These are phyloP conservation scores for Morbakka virulenta DNA, from an alignment of 30 jellyfish, hydroid and myxozoan genomes.

Conservation along the genomic window DNA sequence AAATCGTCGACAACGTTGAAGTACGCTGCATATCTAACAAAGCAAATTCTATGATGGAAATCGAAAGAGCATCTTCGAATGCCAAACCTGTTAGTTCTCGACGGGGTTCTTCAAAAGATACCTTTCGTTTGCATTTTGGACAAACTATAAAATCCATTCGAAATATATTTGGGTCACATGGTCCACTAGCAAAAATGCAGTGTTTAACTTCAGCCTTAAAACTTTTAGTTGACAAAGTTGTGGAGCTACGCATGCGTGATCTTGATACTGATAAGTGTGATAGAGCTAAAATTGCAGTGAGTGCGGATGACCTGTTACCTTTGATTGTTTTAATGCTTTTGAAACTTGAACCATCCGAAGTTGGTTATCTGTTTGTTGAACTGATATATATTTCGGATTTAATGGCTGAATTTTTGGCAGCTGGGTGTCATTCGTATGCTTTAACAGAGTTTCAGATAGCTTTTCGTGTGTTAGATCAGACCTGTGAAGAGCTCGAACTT, in stretches of 20 bases:
- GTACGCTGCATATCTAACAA: too few species aligned
- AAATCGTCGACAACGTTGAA: too few species aligned
- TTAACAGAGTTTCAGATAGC: constrained; percentile 87
- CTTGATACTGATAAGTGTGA: neutral
- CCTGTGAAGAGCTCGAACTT: constrained; percentile 72
- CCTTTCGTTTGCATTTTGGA: constrained; percentile 76
- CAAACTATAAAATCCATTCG: constrained; percentile 33
- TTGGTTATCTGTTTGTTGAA: constrained; percentile 73
- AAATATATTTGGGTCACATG: constrained; percentile 26
- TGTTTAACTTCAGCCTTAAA: constrained; percentile 72
- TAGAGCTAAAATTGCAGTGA: constrained; percentile 39
- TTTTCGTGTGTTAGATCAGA: constrained; percentile 82
- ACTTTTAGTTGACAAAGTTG: constrained; percentile 51
- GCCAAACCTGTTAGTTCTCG: too few species aligned
- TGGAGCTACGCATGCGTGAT: constrained; percentile 62
- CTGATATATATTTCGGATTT: constrained; percentile 62
- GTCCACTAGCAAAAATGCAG: constrained; percentile 87
- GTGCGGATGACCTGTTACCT: constrained; percentile 92
- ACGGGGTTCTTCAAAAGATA: too few species aligned
- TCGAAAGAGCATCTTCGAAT: too few species aligned
- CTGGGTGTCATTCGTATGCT: constrained; percentile 96
- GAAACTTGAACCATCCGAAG: constrained; percentile 70
- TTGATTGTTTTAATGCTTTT: constrained; percentile 70
- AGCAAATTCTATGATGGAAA: too few species aligned
- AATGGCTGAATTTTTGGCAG: constrained; percentile 82